Evolutionary conservation across 2,113 vertebrate species (phyloP), one percentile per base, ranked within the genome.

Genomic region (Azemiops feae): DNA sequence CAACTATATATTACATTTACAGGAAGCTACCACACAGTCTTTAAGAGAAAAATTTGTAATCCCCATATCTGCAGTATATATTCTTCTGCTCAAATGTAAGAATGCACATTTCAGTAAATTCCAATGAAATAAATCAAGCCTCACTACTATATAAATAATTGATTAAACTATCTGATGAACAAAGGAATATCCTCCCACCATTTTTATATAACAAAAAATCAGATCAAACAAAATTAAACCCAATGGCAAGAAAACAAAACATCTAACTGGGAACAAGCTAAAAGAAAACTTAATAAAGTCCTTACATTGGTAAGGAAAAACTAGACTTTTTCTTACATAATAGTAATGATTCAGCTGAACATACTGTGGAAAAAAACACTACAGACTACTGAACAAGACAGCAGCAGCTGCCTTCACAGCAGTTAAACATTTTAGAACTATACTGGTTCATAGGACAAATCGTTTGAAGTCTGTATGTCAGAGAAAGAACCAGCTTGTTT

Each of bases 331-430:
- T 93, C 95, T 93, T 89, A 45, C 18, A 89, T 27, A 0, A 89
- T 74, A 95, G 74, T 43, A 93, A 91, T 52, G 89, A 69, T 91
- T 93, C 0, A 93, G 91, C 47, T 30, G 1, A 92, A 81, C 55
- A 87, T 90, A 87, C 92, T 91, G 89, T 88, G 81, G 69, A 60
- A 57, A 20, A 94, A 94, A 95, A 94, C 57, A 93, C 81, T 94
- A 94, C 90, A 92, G 92, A 90, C 90, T 95, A 96, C 92, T 93
- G 93, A 94, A 91, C 95, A 55, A 30, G 60, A 89, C 94, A 95
- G 85, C 85, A 96, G 92, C 92, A 96, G 95, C 92, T 96, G 96
- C 92, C 94, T 96, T 96, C 94, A 94, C 92, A 96, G 94, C 92
- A 96, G 93, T 95, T 93, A 96, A 95, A 96, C n/a, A 60, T 93